These are phyloP conservation scores for Protodeltote pygarga DNA, from an alignment of 2,888 invertebrate species.

Conservation along the genomic window DNA sequence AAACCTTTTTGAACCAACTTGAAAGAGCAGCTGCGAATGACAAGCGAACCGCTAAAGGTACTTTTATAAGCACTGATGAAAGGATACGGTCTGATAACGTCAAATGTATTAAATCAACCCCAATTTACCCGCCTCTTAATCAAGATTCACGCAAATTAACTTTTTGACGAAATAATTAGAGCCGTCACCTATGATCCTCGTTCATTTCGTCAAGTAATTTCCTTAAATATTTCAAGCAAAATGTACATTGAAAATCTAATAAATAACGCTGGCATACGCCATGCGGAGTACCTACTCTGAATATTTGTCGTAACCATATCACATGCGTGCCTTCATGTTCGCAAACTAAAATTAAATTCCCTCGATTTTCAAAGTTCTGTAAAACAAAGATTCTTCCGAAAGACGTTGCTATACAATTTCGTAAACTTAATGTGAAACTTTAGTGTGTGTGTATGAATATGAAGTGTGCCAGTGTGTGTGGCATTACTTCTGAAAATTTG, in stretches of 20 bases:
- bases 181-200: conserved; percentile 22
- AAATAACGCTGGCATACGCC: conserved; percentile 6
- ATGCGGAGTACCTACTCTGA: conserved; percentile 7
- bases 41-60: conserved; percentile 14
- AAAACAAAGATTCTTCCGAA: conserved; percentile 53
- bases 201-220: not conserved
- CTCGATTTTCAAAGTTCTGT: conserved; percentile 47
- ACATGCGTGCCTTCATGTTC: conserved; percentile 37
- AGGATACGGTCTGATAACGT: conserved; percentile 18
- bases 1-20: no score
- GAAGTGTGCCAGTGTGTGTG: conserved; percentile 20
- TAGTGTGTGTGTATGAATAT: conserved; percentile 29
- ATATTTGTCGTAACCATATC: conserved; percentile 29
- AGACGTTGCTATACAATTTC: conserved; percentile 37
- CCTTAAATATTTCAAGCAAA: conserved; percentile 5
- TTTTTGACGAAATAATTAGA: conserved; percentile 43
- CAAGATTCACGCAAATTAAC: conserved; percentile 37
- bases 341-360: conserved; percentile 58
- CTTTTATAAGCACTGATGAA: conserved; percentile 23
- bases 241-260: conserved; percentile 17
- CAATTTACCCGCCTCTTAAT: conserved; percentile 41
- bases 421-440: conserved; percentile 32
- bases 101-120: conserved; percentile 37
- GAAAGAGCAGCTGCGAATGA: conserved; percentile 22
- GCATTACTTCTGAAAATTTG: conserved; percentile 50